phyloP scores from a whole-genome alignment of 1,140 invertebrate genomes.

The Scaptodrosophila lebanonensis region DNA sequence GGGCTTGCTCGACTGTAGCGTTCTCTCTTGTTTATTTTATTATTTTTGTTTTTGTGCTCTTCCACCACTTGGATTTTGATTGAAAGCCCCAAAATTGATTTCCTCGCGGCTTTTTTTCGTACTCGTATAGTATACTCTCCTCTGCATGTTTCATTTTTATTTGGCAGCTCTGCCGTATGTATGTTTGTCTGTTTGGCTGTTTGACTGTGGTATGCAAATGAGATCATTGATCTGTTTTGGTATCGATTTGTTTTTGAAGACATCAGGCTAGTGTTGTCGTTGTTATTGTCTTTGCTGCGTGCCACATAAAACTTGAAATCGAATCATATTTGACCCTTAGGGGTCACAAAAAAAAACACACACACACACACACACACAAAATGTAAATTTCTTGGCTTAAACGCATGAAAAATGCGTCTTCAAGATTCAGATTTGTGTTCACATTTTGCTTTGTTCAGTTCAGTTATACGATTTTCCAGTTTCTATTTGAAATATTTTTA shows the following conservation, averaged over 20 bases:
- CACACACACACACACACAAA: constrained; percentile 50
- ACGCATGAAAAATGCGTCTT: constrained; percentile 51
- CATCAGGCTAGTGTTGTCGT: constrained; percentile 10
- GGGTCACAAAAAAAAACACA: constrained; percentile 49
- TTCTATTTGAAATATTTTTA: too few relatives aligned
- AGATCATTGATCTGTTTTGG: constrained; percentile 75
- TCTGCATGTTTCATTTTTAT: constrained; percentile 64
- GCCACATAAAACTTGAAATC: constrained; percentile 55
- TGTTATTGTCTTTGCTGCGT: too few relatives aligned
- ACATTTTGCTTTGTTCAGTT: constrained; percentile 27
- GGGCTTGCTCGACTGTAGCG: constrained; percentile 16
- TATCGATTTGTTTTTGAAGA: constrained; percentile 72
- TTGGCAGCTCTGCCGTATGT: too few relatives aligned
- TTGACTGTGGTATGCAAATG: constrained; percentile 59
- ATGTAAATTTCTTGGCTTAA: constrained; percentile 56
- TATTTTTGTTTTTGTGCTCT: constrained; percentile 24
- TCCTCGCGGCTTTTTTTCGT: constrained; percentile 60
- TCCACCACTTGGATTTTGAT: constrained; percentile 58
- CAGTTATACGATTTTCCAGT: constrained; percentile 37
- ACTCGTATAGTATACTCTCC: too few relatives aligned
- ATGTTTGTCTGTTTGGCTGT: constrained; percentile 2
- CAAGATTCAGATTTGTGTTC: constrained; percentile 18
- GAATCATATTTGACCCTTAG: constrained; percentile 71
- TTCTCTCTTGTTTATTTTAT: constrained; percentile 13
- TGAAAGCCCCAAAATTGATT: constrained; percentile 67